phyloP scores from a whole-genome alignment of 53 echinoderm and acorn worm species.

The Astropecten irregularis region DNA sequence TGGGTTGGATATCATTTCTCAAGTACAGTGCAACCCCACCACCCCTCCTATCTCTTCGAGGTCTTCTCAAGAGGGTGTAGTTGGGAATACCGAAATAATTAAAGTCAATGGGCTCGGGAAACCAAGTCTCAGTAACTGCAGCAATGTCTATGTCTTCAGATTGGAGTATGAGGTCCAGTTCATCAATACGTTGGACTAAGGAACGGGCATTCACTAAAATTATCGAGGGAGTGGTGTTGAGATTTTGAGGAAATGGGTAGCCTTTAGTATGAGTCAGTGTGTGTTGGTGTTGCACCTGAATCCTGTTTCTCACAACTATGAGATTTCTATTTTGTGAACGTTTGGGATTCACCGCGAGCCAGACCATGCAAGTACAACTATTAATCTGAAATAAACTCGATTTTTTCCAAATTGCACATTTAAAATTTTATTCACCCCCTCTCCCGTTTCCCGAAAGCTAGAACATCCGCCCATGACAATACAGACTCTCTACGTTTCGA shows the following conservation, averaged over 20 bases:
- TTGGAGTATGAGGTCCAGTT: neutral
- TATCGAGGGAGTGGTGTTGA: neutral
- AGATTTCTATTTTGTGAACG: too few species aligned
- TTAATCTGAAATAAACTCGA: too few species aligned
- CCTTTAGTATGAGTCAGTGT: neutral
- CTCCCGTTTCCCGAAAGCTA: too few species aligned
- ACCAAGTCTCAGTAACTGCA: neutral
- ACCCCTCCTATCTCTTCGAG: neutral
- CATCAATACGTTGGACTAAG: constrained; percentile 2
- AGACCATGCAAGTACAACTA: too few species aligned
- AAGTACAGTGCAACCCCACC: constrained; percentile 5
- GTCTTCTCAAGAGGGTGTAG: constrained; percentile 1
- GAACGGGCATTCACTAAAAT: too few species aligned
- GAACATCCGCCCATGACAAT: too few species aligned
- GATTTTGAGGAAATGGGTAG: neutral
- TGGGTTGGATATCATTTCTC: neutral
- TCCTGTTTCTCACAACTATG: too few species aligned
- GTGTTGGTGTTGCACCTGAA: too few species aligned
- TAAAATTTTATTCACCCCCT: too few species aligned
- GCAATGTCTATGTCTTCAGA: neutral
- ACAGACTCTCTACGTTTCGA: too few species aligned
- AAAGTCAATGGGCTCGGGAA: neutral
- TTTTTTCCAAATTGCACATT: too few species aligned
- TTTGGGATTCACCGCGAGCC: too few species aligned
- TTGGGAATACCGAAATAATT: constrained; percentile 4